These are phyloP conservation scores for Campoplex nolae DNA, from an alignment of 2,888 invertebrate genomes.

Conservation along the genomic window DNA sequence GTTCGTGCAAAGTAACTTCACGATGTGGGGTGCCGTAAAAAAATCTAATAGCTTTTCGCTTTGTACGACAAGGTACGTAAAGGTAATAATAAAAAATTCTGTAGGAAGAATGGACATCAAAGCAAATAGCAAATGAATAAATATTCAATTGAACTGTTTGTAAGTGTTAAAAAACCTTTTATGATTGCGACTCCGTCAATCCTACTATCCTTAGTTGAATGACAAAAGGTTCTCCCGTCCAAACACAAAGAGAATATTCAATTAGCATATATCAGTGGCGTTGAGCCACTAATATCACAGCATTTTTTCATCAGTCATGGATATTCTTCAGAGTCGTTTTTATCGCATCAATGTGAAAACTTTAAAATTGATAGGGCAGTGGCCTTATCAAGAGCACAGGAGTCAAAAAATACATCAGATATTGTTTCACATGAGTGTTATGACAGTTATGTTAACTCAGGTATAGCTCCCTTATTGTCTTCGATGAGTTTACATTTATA, in stretches of 20 bases:
- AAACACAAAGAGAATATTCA: slow-evolving; percentile 23
- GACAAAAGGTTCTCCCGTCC: neutral
- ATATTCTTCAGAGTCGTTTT: slow-evolving; percentile 37
- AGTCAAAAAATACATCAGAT: slow-evolving; percentile 18
- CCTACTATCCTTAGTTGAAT: neutral
- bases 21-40: no score
- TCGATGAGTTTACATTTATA: neutral
- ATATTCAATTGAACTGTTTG: neutral
- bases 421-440: slow-evolving; percentile 22
- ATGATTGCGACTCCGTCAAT: neutral
- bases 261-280: neutral
- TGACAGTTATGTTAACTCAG: slow-evolving; percentile 42
- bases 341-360: slow-evolving; percentile 36
- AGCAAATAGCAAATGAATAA: neutral
- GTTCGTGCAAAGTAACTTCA: no score
- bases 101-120: neutral
- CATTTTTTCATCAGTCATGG: slow-evolving; percentile 27
- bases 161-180: neutral
- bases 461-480: slow-evolving; percentile 10
- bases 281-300: neutral
- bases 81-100: neutral
- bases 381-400: slow-evolving; percentile 30
- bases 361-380: slow-evolving; percentile 26
- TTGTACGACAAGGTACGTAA: neutral
- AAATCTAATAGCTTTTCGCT: no score